Conservation (phyloP, 2,888 invertebrate genomes). For the Heteromurus nitidus region DNA sequence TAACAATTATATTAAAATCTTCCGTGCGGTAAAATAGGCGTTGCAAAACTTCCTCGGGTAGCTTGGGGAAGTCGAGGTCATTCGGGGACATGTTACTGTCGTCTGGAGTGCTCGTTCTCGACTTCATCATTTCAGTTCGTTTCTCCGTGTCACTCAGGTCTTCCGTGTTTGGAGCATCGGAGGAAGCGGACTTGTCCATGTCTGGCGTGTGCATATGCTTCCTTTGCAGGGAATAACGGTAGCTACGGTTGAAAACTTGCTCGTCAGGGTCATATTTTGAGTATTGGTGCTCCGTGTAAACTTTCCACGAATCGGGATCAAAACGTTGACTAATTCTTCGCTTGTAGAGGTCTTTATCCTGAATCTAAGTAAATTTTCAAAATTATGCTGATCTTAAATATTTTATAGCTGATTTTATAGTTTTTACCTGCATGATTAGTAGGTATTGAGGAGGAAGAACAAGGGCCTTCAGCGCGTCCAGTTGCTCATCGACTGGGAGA, state of each 20-base stretch:
- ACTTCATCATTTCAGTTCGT: neutral
- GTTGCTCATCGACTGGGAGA: slow-evolving; percentile 59
- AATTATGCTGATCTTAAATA: no score
- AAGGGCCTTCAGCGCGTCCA: slow-evolving; percentile 52
- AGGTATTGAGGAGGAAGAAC: slow-evolving; percentile 59
- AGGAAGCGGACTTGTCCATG: neutral
- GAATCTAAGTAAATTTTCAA: slow-evolving; percentile 54
- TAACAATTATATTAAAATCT: slow-evolving; percentile 66
- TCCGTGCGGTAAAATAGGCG: slow-evolving; percentile 67
- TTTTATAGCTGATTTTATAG: no score
- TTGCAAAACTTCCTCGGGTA: slow-evolving; percentile 52
- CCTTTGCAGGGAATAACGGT: neutral
- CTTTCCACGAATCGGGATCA: slow-evolving; percentile 61
- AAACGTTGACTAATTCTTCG: slow-evolving; percentile 66
- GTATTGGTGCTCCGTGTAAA: slow-evolving; percentile 65
- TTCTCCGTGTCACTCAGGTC: slow-evolving; percentile 33
- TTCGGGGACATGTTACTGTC: slow-evolving; percentile 10
- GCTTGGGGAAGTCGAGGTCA: slow-evolving; percentile 56
- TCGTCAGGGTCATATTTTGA: slow-evolving; percentile 41
- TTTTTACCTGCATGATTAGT: slow-evolving; percentile 59
- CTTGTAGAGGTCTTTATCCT: slow-evolving; percentile 69
- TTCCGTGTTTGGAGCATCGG: slow-evolving; percentile 26
- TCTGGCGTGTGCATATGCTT: neutral
- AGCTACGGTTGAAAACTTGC: neutral
- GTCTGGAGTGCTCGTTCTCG: slow-evolving; percentile 24